A percentile compares a stretch with the other conserved stretches of the same genome.
Evolutionary conservation across 2,113 vertebrate species (phyloP).

Genomic region (Thamnophis sirtalis): DNA sequence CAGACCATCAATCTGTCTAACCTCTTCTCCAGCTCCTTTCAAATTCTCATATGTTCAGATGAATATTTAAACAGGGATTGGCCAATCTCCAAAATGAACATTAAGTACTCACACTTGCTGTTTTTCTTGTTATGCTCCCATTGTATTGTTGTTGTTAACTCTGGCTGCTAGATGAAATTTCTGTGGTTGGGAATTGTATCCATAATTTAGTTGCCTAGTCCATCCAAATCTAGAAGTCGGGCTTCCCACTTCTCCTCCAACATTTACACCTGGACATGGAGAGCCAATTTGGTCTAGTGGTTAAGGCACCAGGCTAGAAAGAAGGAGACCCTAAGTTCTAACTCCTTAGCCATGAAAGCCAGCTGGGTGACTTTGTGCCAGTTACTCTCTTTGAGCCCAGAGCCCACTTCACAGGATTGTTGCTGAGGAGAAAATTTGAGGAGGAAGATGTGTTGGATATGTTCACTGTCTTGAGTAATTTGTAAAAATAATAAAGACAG

Average conservation of each 20-base stretch:
- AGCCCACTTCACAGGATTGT: no score
- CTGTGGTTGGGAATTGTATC: not conserved
- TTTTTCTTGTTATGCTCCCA: not conserved
- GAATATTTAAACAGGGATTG: not conserved
- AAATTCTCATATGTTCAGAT: not conserved
- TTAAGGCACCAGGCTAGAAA: no score
- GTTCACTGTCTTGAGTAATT: no score
- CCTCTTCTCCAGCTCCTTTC: not conserved
- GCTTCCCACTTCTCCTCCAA: not conserved
- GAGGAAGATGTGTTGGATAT: no score
- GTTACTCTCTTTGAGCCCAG: no score
- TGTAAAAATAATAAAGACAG: no score
- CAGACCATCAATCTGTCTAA: not conserved
- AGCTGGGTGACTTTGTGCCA: no score
- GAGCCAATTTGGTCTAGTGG: no score
- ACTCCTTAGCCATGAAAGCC: no score
- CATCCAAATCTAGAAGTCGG: not conserved
- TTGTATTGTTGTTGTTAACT: not conserved
- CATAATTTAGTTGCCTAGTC: not conserved
- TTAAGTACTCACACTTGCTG: not conserved
- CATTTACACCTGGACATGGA: not conserved
- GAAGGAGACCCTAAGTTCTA: no score
- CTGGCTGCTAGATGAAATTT: not conserved
- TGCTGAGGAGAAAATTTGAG: no score
- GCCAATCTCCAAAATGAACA: not conserved